These are phyloP conservation scores for Crotalus helleri DNA, from an alignment of 2,113 vertebrate species.

Conservation along the genomic window DNA sequence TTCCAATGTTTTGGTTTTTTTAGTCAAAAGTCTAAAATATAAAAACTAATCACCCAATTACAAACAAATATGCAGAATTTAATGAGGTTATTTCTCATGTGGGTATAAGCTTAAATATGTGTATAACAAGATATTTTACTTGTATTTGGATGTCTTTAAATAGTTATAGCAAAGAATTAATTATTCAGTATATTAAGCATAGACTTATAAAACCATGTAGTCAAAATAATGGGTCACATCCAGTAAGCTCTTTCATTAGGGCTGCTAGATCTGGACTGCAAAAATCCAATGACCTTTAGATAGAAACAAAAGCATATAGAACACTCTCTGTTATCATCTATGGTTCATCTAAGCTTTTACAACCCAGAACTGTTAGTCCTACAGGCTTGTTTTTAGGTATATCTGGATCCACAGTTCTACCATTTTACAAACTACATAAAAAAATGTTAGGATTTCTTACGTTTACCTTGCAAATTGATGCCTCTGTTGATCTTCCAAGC, in stretches of 20 bases:
- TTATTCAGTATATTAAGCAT: neutral
- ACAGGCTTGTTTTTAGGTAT: neutral
- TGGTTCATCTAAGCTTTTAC: neutral
- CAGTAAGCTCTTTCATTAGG: neutral
- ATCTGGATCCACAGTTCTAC: neutral
- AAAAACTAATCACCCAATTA: neutral
- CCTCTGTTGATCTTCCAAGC: neutral
- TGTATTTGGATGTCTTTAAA: neutral
- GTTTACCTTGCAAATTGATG: neutral
- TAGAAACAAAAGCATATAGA: neutral
- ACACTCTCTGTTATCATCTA: neutral
- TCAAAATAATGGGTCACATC: neutral
- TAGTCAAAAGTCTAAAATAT: neutral
- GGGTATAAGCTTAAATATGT: neutral
- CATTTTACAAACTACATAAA: neutral
- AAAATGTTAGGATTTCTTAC: neutral
- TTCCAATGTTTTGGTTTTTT: neutral
- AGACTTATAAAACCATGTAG: neutral
- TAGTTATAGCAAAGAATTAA: neutral
- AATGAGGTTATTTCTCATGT: neutral
- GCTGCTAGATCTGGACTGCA: neutral
- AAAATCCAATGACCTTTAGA: neutral
- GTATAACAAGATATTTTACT: neutral
- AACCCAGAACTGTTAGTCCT: neutral
- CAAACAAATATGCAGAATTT: neutral